Evolutionary conservation across 2,113 vertebrate species (phyloP).

Genomic region (Suricata suricatta): DNA sequence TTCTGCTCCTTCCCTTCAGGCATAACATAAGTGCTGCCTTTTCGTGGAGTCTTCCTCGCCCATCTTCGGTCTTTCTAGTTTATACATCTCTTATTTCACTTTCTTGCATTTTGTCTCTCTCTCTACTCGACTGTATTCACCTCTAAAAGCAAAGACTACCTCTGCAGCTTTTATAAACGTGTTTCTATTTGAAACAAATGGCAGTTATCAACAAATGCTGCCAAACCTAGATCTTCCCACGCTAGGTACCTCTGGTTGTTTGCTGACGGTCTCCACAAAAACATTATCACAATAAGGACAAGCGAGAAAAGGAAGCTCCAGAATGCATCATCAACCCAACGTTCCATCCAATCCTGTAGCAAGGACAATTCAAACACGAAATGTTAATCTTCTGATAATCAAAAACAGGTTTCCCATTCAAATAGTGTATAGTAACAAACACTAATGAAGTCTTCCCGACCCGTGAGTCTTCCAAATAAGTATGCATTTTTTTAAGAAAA

Average conservation of each 20-base stretch:
- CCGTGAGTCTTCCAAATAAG: background rate
- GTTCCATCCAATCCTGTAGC: slow-evolving; percentile 91
- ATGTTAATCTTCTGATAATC: slow-evolving; percentile 14
- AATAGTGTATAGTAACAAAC: background rate
- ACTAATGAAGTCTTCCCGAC: background rate
- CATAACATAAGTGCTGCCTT: background rate
- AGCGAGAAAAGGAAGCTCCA: slow-evolving; percentile 93
- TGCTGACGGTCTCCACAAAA: slow-evolving; percentile 93
- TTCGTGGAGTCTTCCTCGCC: background rate
- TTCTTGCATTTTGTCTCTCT: background rate
- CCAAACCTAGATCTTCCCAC: background rate
- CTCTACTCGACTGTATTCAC: background rate
- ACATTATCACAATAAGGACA: slow-evolving; percentile 93
- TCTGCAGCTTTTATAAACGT: background rate
- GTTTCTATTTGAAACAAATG: background rate
- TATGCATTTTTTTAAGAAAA: background rate
- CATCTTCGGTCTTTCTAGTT: background rate
- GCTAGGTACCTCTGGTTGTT: slow-evolving; percentile 90
- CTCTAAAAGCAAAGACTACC: background rate
- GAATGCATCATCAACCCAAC: slow-evolving; percentile 93
- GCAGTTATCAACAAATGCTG: background rate
- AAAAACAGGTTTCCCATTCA: background rate
- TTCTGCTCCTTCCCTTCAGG: background rate
- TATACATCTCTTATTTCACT: background rate
- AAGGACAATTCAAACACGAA: slow-evolving; percentile 23